These are phyloP conservation scores for Bathynomus jamesi DNA, from an alignment of 1,140 invertebrate species.

Conservation along the genomic window DNA sequence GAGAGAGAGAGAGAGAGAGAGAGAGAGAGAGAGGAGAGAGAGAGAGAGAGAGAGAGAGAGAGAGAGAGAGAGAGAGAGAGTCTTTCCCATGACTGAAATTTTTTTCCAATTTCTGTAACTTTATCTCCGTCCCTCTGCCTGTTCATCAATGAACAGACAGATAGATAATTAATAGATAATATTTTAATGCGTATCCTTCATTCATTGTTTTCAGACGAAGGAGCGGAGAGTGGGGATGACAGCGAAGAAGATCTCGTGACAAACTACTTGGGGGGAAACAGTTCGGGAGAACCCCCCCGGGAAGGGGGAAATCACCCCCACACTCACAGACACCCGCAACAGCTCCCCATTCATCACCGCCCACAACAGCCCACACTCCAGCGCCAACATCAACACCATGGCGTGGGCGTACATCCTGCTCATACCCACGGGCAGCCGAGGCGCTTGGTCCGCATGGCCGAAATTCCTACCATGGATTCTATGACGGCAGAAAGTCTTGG, in stretches of 20 bases:
- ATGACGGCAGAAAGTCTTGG: constrained; percentile 29
- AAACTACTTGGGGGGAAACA: constrained; percentile 45
- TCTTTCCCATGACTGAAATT: too few species aligned
- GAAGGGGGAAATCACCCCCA: constrained; percentile 13
- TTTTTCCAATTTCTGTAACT: too few species aligned
- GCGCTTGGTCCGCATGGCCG: constrained; percentile 30
- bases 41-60: too few species aligned
- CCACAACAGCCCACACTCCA: constrained; percentile 23
- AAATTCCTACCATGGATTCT: constrained; percentile 36
- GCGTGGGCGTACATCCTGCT: constrained; percentile 24
- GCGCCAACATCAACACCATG: constrained; percentile 11
- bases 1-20: too few species aligned
- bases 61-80: too few species aligned
- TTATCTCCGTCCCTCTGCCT: too few species aligned
- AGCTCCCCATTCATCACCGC: constrained; percentile 12
- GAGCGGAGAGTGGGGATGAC: constrained; percentile 54
- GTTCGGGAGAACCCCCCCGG: neutral
- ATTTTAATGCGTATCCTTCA: too few species aligned
- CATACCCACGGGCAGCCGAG: constrained; percentile 27
- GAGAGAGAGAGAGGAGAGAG: too few species aligned
- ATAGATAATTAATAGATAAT: too few species aligned
- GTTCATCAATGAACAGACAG: too few species aligned
- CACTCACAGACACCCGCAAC: constrained; percentile 25
- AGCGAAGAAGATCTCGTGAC: constrained; percentile 62
- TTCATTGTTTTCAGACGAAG: constrained; percentile 39